Base-by-base conservation (phyloP, 2,113 vertebrate species). In the Tautogolabrus adspersus region DNA sequence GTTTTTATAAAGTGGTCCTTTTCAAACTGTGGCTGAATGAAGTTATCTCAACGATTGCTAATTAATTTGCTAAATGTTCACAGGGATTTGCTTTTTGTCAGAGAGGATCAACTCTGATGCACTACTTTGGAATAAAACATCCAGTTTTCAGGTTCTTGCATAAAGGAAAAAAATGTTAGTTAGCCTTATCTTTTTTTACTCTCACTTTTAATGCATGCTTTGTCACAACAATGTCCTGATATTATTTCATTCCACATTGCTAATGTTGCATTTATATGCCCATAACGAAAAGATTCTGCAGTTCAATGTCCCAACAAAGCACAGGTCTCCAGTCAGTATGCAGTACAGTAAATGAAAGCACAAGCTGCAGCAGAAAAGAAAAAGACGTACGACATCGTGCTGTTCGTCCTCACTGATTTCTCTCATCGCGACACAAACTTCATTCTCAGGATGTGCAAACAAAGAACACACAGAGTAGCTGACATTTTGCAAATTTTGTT, bases 141-240 rank as follows among this genome's bases (percentile, higher is more conserved):
- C 51, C 58, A 66, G 12, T 85, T 83, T 82, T 63, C 67, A 79
- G 79, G 55, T 72, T 76, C 12, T 77, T 73, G 61, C 81, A 75
- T 74, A 82, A 87, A 85, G 75, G 83, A 26, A 10, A 77, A 71
- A 86, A 72, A 72, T 86, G 77, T 86, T 93, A 91, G 86, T 86
- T 91, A 87, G 84, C 84, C 63, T 89, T 89, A 87, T 81, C 62
- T 12, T 84, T 91, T 91, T 78, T 89, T 76, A 22, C 76, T 91
- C 90, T 90, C 42, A 91, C 87, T 82, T 87, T 66, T 84, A 89
- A 87, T 91, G 91, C 93, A 94, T 93, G 92, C 87, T 86, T 84
- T 85, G 74, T 90, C 82, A 90, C 85, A 91, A 69, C 12, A 47
- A 58, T 83, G 70, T 75, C 69, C 88, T 84, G 69, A 72, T 84